Conservation (phyloP, 2,888 invertebrate genomes). For the Parasteatoda lunata region DNA sequence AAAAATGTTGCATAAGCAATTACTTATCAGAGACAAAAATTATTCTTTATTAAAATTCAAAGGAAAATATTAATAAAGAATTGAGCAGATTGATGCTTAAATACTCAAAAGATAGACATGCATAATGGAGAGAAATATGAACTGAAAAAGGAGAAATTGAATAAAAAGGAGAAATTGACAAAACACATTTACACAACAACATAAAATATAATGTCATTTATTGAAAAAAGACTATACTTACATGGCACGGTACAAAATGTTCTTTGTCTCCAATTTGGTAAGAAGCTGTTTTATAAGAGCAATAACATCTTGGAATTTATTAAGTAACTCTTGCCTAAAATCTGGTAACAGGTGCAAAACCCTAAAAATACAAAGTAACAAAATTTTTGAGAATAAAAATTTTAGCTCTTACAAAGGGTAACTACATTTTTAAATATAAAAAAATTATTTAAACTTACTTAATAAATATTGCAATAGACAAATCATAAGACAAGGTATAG, state of each 20-base stretch:
- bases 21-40: too few species aligned
- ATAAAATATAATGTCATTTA: background rate
- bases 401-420: background rate
- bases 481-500: slow-evolving; percentile 90
- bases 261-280: slow-evolving; percentile 75
- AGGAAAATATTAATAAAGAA: too few species aligned
- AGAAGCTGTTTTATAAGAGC: slow-evolving; percentile 73
- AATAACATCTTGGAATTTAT: slow-evolving; percentile 45
- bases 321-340: slow-evolving; percentile 49
- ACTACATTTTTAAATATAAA: background rate
- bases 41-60: too few species aligned
- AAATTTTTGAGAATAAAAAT: background rate
- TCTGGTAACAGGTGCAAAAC: slow-evolving; percentile 61
- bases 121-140: too few species aligned
- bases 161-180: too few species aligned
- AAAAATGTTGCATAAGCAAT: too few species aligned
- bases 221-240: slow-evolving; percentile 69
- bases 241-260: slow-evolving; percentile 77
- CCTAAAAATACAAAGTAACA: slow-evolving; percentile 26
- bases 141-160: too few species aligned
- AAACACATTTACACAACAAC: too few species aligned
- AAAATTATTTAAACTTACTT: slow-evolving; percentile 78
- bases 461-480: slow-evolving; percentile 77
- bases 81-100: too few species aligned
- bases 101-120: too few species aligned